Base-by-base conservation (phyloP, 2,113 vertebrate species). In the Hippocampus zosterae region DNA sequence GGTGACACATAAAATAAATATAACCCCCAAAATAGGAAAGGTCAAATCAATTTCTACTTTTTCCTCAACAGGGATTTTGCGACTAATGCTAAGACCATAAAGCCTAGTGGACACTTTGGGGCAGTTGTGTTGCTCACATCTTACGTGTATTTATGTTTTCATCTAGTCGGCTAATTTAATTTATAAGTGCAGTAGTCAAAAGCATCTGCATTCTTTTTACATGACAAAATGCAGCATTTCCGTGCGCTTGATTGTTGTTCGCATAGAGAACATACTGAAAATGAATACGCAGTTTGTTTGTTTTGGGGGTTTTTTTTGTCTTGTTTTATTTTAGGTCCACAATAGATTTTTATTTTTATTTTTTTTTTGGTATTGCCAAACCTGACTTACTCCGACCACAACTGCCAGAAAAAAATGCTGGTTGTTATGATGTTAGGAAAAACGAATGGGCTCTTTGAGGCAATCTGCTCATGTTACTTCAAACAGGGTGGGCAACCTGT, bases 191-290 rank as follows among this genome's bases (percentile, higher is more conserved):
- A 13, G 21, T 65, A 8, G 63, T 74, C 66, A 12, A 60, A 37
- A 40, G 6, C 41, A 77, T 27, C 44, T 62, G 60, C 29, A 41
- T 67, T 48, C 29, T 65, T 15, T 42, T 69, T 21, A 27, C 61
- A 50, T 37, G 15, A 40, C n/a, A 40, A 23, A 52, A 68, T 46
- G 55, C 27, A 55, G 62, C 74, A 80, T 85, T 85, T 76, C 75
- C 44, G 33, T 73, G 63, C 57, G 1, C 62, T 63, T 67, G 52
- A 42, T 78, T 70, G 76, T 44, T 76, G 72, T 63, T 74, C 37
- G 61, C 68, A 57, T 69, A 68, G 42, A 74, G 46, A 68, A 60
- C 63, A 67, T 67, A 56, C 57, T 25, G 40, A 57, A 79, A 56
- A 63, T 59, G 48, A 74, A 70, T 46, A 64, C 77, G 74, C 74